A percentile compares a stretch with the other conserved stretches of the same genome.
These are phyloP conservation scores for Erebia palarica DNA, from an alignment of 2,888 invertebrate genomes.

Conservation along the genomic window DNA sequence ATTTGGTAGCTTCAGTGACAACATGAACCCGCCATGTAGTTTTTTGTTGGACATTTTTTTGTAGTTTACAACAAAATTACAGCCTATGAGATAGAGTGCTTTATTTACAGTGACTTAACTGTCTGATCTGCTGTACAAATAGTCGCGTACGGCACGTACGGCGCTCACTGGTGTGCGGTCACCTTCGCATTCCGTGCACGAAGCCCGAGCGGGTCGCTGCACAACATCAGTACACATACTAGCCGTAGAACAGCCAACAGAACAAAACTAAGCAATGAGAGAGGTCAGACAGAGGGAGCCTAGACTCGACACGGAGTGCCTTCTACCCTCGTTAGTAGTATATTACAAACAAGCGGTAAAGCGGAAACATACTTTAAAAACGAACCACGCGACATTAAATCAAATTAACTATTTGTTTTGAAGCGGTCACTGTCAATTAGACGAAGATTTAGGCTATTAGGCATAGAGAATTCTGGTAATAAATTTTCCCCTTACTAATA, in stretches of 20 bases:
- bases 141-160: neutral
- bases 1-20: no score
- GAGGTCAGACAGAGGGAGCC: conserved; percentile 36
- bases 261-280: conserved; percentile 36
- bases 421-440: no score
- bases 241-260: conserved; percentile 26
- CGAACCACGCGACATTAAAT: neutral
- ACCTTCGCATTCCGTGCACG: conserved; percentile 45
- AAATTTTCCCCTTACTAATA: no score
- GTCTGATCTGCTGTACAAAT: no score
- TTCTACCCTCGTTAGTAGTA: neutral
- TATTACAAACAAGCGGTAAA: neutral
- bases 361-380: neutral
- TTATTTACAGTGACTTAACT: no score
- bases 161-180: conserved; percentile 30
- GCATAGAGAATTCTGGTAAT: no score
- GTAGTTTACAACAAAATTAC: no score
- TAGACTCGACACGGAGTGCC: neutral
- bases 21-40: no score
- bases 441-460: no score
- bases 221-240: conserved; percentile 10
- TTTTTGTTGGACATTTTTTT: no score
- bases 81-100: no score
- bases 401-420: no score
- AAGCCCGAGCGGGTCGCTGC: conserved; percentile 36